Evolutionary conservation across 2,113 vertebrate species (phyloP).

Genomic region (Amphilophus citrinellus): DNA sequence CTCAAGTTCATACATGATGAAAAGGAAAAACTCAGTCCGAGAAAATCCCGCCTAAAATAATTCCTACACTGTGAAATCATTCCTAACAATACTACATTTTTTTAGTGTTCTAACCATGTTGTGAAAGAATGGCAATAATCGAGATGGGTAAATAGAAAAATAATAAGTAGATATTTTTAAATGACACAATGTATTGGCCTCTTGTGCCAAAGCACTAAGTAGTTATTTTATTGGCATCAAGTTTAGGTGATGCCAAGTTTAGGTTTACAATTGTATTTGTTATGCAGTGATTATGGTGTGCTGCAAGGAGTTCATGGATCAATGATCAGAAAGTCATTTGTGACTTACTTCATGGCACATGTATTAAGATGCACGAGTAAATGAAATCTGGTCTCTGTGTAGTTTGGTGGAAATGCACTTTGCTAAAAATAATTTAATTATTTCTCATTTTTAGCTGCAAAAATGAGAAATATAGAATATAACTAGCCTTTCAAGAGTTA

Average conservation of each 20-base stretch:
- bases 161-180: not conserved
- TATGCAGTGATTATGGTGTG: not conserved
- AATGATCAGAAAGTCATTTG: not conserved
- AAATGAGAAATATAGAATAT: not conserved
- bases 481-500: not conserved
- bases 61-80: conserved; percentile 36
- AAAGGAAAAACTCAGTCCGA: not conserved
- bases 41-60: not conserved
- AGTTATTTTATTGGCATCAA: not conserved
- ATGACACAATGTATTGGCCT: not conserved
- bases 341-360: not conserved
- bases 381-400: not conserved
- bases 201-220: not conserved
- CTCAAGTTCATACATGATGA: not conserved
- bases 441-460: not conserved
- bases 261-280: not conserved
- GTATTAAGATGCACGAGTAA: not conserved
- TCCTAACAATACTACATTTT: not conserved
- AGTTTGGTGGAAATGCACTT: not conserved
- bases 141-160: not conserved
- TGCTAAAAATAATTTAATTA: not conserved
- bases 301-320: not conserved
- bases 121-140: not conserved
- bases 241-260: not conserved
- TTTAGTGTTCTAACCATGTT: not conserved